These are phyloP conservation scores for Antennarius striatus DNA, from an alignment of 2,113 vertebrate genomes.

Conservation along the genomic window DNA sequence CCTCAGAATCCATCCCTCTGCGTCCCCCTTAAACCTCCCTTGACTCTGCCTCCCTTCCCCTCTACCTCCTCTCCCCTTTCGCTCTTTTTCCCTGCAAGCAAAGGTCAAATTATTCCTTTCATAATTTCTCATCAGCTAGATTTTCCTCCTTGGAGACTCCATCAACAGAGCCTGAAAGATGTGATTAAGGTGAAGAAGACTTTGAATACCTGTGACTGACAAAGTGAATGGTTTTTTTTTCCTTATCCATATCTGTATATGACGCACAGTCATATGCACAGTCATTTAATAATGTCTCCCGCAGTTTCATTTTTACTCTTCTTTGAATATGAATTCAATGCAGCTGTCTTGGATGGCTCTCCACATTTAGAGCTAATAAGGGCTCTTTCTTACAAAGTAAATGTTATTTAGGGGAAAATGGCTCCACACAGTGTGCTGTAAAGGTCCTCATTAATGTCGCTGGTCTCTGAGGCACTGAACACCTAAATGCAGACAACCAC, in stretches of 20 bases:
- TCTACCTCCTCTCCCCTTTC: conserved; percentile 21
- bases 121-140: conserved; percentile 71
- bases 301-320: conserved; percentile 18
- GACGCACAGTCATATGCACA: conserved; percentile 27
- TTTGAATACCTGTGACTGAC: conserved; percentile 48
- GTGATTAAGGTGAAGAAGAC: conserved; percentile 66
- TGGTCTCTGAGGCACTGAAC: conserved; percentile 30
- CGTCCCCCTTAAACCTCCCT: conserved; percentile 51
- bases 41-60: conserved; percentile 34
- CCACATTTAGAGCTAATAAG: conserved; percentile 45
- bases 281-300: conserved; percentile 39
- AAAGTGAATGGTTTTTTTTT: conserved; percentile 39
- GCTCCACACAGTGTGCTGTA: conserved; percentile 14
- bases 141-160: conserved; percentile 57
- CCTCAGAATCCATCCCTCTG: conserved; percentile 58
- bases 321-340: conserved; percentile 32
- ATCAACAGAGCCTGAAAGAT: conserved; percentile 55
- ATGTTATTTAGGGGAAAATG: conserved; percentile 58
- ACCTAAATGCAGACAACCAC: conserved; percentile 19
- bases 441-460: conserved; percentile 46
- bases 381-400: conserved; percentile 46
- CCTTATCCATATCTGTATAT: conserved; percentile 29
- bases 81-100: conserved; percentile 45
- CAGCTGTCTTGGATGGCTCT: conserved; percentile 32
- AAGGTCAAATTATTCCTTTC: conserved; percentile 76